These are phyloP conservation scores for Heliconius erato DNA, from an alignment of 2,888 invertebrate genomes.

Conservation along the genomic window DNA sequence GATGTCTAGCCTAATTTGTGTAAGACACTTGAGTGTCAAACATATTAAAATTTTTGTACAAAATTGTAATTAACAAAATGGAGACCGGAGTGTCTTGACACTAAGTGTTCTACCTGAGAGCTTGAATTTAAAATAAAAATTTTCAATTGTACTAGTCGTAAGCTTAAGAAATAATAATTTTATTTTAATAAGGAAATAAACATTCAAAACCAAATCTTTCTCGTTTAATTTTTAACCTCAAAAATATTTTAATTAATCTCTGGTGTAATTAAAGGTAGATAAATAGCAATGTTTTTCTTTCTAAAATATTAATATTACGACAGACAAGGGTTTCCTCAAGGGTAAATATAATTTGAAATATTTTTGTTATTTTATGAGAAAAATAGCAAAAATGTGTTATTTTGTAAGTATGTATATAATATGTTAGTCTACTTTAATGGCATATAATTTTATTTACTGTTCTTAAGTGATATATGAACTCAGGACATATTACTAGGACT, in stretches of 20 bases:
- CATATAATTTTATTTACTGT: too few relatives aligned
- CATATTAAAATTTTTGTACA: too few relatives aligned
- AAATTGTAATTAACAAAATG: neutral
- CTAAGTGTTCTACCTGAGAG: neutral
- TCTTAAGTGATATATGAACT: too few relatives aligned
- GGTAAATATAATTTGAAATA: neutral
- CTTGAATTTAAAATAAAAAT: neutral
- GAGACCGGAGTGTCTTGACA: neutral
- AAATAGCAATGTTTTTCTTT: neutral
- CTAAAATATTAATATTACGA: neutral
- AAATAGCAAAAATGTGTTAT: neutral
- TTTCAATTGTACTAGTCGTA: constrained; percentile 1
- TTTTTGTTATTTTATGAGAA: neutral
- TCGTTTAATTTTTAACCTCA: neutral
- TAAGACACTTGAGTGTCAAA: too few relatives aligned
- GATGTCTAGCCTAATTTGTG: too few relatives aligned
- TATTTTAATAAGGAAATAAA: neutral
- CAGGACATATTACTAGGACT: too few relatives aligned
- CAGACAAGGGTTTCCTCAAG: neutral
- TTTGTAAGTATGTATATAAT: too few relatives aligned
- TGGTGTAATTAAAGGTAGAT: neutral
- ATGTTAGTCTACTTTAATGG: too few relatives aligned
- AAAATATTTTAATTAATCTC: neutral
- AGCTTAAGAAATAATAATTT: neutral
- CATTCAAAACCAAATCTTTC: neutral